phyloP scores from a whole-genome alignment of 2,797 vertebrate genomes.

The Melanotaenia trifasciata region DNA sequence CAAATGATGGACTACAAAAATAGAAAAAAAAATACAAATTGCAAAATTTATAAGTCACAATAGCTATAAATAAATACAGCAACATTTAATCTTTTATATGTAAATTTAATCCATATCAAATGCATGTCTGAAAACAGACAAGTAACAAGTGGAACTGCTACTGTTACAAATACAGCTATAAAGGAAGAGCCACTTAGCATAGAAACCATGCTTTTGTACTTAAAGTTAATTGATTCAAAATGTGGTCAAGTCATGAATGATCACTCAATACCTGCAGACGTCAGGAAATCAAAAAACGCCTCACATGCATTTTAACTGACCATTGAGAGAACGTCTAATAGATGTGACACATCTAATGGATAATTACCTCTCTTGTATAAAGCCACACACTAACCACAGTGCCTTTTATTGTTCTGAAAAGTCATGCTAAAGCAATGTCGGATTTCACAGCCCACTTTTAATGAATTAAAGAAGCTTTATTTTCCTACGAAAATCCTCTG shows the following conservation, averaged over 20 bases:
- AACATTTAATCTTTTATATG: too few species aligned
- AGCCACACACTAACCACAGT: conserved; percentile 64
- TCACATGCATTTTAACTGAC: conserved; percentile 60
- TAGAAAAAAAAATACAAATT: too few species aligned
- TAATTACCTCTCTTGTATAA: conserved; percentile 60
- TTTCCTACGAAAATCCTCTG: conserved; percentile 55
- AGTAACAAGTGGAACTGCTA: not conserved
- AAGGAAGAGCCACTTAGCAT: not conserved
- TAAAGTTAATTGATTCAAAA: conserved; percentile 34
- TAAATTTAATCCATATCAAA: too few species aligned
- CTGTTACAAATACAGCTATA: not conserved
- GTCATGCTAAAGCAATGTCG: conserved; percentile 48
- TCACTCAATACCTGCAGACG: conserved; percentile 54
- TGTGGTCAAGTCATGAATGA: conserved; percentile 27
- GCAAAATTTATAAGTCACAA: too few species aligned
- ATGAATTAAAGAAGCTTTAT: conserved; percentile 44
- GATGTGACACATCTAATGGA: conserved; percentile 67
- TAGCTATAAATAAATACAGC: too few species aligned
- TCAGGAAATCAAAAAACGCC: conserved; percentile 44
- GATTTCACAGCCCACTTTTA: conserved; percentile 49
- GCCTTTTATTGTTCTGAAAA: conserved; percentile 69
- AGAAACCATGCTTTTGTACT: conserved; percentile 11
- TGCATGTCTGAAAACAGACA: not conserved
- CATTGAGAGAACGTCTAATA: conserved; percentile 45
- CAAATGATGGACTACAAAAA: not conserved